Evolutionary conservation across 2,888 invertebrate genomes (phyloP), one percentile per base, ranked within the genome.

Genomic region (Dynastes grantii): DNA sequence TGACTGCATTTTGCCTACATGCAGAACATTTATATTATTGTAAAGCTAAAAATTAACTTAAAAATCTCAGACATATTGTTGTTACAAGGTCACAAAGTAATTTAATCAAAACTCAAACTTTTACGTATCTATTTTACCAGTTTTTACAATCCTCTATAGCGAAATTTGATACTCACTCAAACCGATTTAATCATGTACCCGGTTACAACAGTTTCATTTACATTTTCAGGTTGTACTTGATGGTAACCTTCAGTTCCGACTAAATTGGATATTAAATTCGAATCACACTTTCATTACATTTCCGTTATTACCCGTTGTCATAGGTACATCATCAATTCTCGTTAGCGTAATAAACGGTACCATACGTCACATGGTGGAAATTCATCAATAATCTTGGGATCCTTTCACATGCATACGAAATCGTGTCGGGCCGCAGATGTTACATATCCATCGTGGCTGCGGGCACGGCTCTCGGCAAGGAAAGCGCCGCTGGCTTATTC

Each of bases 371-470:
- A 68, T 65, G 77, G 65, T 68, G 77, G 68, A 77, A 58, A 77
- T 67, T 68, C 77, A 77, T 77, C 67, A 61, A 67, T 67, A 67
- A 76, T 55, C 77, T 61, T 58, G 77, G 77, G 45, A 58, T 67
- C 68, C 22, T 58, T 68, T 68, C 68, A 53, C 45, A 77, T 77
- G 77, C 77, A 77, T 77, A 77, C 73, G 73, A 40, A 77, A 77
- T 77, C 77, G 55, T 22, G 61, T 77, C 49, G 68, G 58, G 58
- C 40, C 77, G 37, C 77, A 61, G 67, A 67, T 68, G 77, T 77
- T 67, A 40, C 68, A 55, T n/a, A 68, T 77, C 63, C 61, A 27
- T 40, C 73, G 73, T 40, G 8, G 73, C 71, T 22, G 16, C 22
- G 55, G 16, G 55, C 55, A 58, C 22, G 5, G 22, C 55, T 22